phyloP scores from a whole-genome alignment of 2,888 invertebrate genomes.

The Dryocosmus kuriphilus region DNA sequence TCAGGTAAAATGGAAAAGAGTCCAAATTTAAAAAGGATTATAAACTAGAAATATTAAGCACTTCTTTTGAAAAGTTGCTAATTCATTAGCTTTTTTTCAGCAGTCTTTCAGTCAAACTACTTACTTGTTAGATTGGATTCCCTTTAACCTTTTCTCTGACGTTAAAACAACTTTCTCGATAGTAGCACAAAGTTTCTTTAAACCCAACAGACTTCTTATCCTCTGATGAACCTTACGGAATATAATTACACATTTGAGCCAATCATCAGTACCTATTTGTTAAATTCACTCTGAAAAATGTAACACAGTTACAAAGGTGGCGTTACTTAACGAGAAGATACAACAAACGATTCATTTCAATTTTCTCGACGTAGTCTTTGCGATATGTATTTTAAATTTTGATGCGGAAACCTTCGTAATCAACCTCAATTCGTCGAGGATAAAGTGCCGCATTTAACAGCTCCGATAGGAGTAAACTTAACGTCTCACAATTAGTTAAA shows the following conservation, averaged over 20 bases:
- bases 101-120: background rate
- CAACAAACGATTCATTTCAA: background rate
- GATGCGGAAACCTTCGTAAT: slow-evolving; percentile 19
- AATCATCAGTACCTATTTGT: slow-evolving; percentile 32
- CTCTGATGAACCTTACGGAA: background rate
- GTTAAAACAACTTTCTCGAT: background rate
- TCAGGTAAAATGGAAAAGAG: background rate
- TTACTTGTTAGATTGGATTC: background rate
- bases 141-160: background rate
- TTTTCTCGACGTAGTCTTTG: slow-evolving; percentile 6
- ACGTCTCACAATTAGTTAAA: slow-evolving; percentile 3
- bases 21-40: no score
- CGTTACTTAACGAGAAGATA: slow-evolving; percentile 2
- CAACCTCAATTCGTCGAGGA: background rate
- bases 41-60: no score
- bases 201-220: background rate
- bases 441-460: slow-evolving; percentile 18
- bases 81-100: background rate
- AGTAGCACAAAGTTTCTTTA: background rate
- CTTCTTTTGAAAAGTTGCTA: background rate
- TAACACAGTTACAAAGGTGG: slow-evolving; percentile 15
- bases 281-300: slow-evolving; percentile 26
- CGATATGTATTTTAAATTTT: slow-evolving; percentile 39
- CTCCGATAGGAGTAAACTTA: slow-evolving; percentile 28
- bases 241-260: slow-evolving; percentile 30